Base-by-base conservation (phyloP, 2,797 vertebrate species). In the Enteromius anoplus region DNA sequence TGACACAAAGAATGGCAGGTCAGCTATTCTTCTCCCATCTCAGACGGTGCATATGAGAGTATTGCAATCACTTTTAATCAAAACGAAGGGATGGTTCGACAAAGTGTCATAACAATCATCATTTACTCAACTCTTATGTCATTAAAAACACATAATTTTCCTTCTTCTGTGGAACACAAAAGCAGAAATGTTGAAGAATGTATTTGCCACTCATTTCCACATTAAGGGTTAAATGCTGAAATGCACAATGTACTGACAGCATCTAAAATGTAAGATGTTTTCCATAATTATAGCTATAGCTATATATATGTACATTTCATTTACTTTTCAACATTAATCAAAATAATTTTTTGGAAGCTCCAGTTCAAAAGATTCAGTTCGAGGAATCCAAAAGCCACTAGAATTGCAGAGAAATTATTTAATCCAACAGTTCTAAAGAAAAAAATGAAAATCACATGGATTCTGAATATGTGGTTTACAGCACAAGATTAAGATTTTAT, bases 41-140 rank as follows among this genome's bases (percentile, higher is more conserved):
- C 3, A 66, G 71, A 66, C 26, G 3, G 40, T 66, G 37, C 58
- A 45, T 23, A 72, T 10, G 1, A 87, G 10, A 62, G 12, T 26
- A 37, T 32, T 80, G 76, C 34, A 75, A 47, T 81, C 40, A 70
- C 5, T 26, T 47, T 14, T 40, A 37, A 77, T 75, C 19, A 80
- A 80, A 45, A n/a, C 1, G 8, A 21, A 23, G 26, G 42, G 42
- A 47, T 15, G 7, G 47, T 53, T 73, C 5, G 21, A 53, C 49
- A 53, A 29, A 29, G 49, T 72, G 26, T 21, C 14, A 19, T 19
- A 19, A 71, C 15, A 3, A 23, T 71, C 42, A 26, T 65, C 26
- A 34, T 47, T 17, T 70, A 70, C 14, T 29, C 14, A 29, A n/a
- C 12, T 40, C 14, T 70, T 6, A 4, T 29, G 69, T 19, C 14